These are phyloP conservation scores for Platysteira castanea DNA, from an alignment of 2,113 vertebrate genomes.

Conservation along the genomic window DNA sequence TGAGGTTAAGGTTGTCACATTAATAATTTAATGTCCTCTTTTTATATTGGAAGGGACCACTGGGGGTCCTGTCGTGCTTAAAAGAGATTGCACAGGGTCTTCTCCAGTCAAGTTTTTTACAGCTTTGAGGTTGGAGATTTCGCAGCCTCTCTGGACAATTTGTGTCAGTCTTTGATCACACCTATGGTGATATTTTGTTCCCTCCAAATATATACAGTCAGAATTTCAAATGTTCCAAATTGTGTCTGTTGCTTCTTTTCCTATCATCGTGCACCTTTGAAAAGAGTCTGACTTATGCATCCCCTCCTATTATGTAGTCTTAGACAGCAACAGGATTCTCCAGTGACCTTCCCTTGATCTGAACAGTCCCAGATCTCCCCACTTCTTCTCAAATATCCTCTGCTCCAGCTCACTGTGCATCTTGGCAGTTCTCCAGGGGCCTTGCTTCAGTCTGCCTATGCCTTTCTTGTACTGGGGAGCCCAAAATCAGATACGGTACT, in stretches of 20 bases:
- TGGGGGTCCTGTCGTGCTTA: not conserved
- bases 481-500: not conserved
- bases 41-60: not conserved
- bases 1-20: not conserved
- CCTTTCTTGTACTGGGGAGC: not conserved
- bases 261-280: not conserved
- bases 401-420: not conserved
- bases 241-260: not conserved
- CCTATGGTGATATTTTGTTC: rapidly evolving
- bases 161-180: not conserved
- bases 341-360: not conserved
- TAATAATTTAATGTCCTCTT: too few species aligned
- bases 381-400: not conserved
- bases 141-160: not conserved
- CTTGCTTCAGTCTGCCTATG: not conserved
- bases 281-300: not conserved
- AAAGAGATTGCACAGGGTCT: not conserved
- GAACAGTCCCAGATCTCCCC: not conserved
- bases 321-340: not conserved
- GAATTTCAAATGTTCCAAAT: not conserved
- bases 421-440: not conserved
- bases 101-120: not conserved
- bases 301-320: not conserved
- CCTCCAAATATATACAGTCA: not conserved
- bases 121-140: not conserved